A percentile compares a stretch with the other conserved stretches of the same genome.
These are phyloP conservation scores for Acleris emargana DNA, from an alignment of 2,888 invertebrate genomes.

Conservation along the genomic window DNA sequence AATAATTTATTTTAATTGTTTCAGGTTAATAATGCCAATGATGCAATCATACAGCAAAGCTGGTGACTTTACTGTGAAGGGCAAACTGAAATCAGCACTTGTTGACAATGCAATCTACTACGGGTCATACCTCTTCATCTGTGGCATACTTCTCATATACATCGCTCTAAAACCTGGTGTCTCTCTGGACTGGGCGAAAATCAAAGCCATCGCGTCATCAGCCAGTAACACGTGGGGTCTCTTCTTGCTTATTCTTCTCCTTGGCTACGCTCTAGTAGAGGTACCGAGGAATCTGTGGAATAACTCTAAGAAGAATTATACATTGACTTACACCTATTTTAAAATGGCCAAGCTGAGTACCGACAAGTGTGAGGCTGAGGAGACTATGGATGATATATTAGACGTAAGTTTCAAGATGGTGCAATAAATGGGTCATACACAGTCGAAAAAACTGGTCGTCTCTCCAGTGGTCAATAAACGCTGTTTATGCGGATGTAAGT, in stretches of 20 bases:
- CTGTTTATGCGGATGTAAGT: no score
- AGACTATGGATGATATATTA: slow-evolving; percentile 96
- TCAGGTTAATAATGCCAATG: slow-evolving; percentile 96
- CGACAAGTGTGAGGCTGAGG: slow-evolving; percentile 98
- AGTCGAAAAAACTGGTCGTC: no score
- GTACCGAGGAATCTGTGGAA: slow-evolving; percentile 97
- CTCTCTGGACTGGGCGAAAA: slow-evolving; percentile 93
- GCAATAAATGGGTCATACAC: no score
- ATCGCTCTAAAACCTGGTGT: slow-evolving; percentile 95
- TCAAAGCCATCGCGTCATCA: slow-evolving; percentile 98
- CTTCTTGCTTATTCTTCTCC: slow-evolving; percentile 94
- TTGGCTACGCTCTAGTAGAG: slow-evolving; percentile 98
- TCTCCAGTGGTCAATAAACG: no score
- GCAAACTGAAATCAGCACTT: slow-evolving; percentile 96
- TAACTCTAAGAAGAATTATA: slow-evolving; percentile 92
- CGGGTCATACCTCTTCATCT: slow-evolving; percentile 97
- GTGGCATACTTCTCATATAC: slow-evolving; percentile 96
- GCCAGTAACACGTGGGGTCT: slow-evolving; percentile 99
- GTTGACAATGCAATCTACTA: slow-evolving; percentile 99
- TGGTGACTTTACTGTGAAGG: slow-evolving; percentile 97
- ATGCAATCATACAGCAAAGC: slow-evolving; percentile 99
- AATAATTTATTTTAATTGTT: slow-evolving; percentile 46
- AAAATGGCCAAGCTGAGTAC: slow-evolving; percentile 96
- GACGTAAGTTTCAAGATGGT: slow-evolving; percentile 85
- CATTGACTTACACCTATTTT: slow-evolving; percentile 94